These are phyloP conservation scores for Sebastes steindachneri DNA, from an alignment of 2,797 vertebrate genomes.

Conservation along the genomic window DNA sequence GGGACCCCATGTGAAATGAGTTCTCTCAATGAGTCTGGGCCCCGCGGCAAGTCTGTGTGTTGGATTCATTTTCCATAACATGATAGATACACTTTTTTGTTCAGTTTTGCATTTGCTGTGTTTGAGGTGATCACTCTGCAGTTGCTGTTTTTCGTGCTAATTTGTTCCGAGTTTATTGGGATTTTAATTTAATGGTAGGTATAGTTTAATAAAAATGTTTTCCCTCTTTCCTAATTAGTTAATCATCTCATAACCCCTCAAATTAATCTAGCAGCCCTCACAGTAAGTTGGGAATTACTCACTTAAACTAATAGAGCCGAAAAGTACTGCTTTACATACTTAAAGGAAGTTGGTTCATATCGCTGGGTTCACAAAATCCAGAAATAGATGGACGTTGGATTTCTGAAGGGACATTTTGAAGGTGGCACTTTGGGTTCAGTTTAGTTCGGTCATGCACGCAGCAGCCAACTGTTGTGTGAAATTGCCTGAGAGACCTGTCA, in stretches of 20 bases:
- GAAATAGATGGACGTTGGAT: background rate
- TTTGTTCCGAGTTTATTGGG: background rate
- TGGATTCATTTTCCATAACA: background rate
- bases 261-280: background rate
- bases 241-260: background rate
- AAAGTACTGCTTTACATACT: background rate
- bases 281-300: background rate
- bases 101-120: background rate
- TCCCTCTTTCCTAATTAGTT: background rate
- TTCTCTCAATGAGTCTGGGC: background rate
- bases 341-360: background rate
- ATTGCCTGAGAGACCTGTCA: background rate
- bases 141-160: background rate
- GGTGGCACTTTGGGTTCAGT: background rate
- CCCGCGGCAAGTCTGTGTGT: background rate
- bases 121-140: background rate
- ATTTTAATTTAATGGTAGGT: no score
- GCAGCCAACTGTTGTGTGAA: background rate
- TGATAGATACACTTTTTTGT: background rate
- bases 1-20: background rate
- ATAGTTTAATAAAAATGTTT: background rate
- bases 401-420: background rate
- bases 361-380: no score
- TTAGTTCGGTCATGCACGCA: background rate
- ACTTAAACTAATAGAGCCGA: background rate